These are phyloP conservation scores for Panagrolaimus sp. DNA, from an alignment of 1,140 invertebrate species.

Conservation along the genomic window DNA sequence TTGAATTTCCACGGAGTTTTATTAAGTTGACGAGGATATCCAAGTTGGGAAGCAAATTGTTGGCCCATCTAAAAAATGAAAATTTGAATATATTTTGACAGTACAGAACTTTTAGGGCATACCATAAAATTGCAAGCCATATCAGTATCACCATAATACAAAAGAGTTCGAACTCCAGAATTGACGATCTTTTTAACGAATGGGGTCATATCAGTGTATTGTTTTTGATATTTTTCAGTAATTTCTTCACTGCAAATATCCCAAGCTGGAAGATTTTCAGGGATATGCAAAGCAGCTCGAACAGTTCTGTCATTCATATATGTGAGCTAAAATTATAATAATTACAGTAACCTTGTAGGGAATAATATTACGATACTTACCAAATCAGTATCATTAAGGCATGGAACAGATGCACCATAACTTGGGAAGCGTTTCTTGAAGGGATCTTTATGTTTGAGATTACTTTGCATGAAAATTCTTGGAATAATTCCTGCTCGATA, in stretches of 20 bases:
- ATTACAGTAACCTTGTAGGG: constrained; percentile 49
- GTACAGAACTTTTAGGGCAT: constrained; percentile 42
- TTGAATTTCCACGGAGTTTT: constrained; percentile 58
- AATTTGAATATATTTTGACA: constrained; percentile 64
- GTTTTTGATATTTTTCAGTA: constrained; percentile 51
- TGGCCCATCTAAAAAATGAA: constrained; percentile 54
- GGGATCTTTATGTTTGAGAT: not conserved
- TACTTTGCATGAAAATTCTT: constrained; percentile 17
- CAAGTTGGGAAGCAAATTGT: constrained; percentile 49
- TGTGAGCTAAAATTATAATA: constrained; percentile 59
- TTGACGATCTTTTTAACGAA: constrained; percentile 55
- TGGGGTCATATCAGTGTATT: constrained; percentile 48
- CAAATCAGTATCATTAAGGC: constrained; percentile 2
- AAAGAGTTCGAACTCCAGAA: constrained; percentile 60
- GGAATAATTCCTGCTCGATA: constrained; percentile 45
- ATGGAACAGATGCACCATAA: constrained; percentile 43
- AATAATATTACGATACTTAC: constrained; percentile 55
- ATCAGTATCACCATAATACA: constrained; percentile 64
- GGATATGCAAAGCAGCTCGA: constrained; percentile 56
- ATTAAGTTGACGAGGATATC: constrained; percentile 43
- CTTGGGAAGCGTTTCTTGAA: constrained; percentile 15
- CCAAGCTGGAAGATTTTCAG: constrained; percentile 51
- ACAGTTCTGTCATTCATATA: constrained; percentile 56
- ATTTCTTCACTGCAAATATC: constrained; percentile 58
- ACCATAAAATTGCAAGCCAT: constrained; percentile 65